Base-by-base conservation (phyloP, 2,888 invertebrate species). In the Argyresthia goedartella region DNA sequence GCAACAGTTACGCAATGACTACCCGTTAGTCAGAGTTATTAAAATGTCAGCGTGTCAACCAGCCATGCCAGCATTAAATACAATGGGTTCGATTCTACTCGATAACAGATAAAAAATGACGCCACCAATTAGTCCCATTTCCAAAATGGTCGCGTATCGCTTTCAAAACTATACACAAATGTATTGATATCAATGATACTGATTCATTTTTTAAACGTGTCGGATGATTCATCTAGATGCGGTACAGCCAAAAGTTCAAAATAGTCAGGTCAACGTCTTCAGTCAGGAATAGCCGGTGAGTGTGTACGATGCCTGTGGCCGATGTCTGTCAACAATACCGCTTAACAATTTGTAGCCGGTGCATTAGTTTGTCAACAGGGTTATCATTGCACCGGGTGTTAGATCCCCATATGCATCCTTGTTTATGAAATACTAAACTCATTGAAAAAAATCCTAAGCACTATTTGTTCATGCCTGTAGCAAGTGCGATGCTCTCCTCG, bases 301-400 rank as follows among this genome's bases (percentile, higher is more conserved):
- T 66, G 67, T 63, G 63, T 67, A 63, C 61, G 62, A 62, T 63
- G 69, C 66, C 71, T 69, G 76, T 81, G 84, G 75, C 66, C 72
- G 67, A 65, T 73, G 74, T 81, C 79, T 78, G 64, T 84, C 81
- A 67, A 69, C 82, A 69, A 39, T 33, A 35, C 48, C 73, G 69
- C 77, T 74, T 69, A 75, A 72, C 73, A 69, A 77, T 76, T 72
- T 69, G 66, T 73, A 73, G 69, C 67, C 15, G 70, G 74, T 73
- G 77, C 81, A 71, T 84, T 77, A 78, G 81, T 71, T 71, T 78
- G 79, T 84, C 82, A 81, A 73, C 79, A 66, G 71, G 72, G 69
- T 76, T 76, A 80, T 84, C 78, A 68, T 76, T 76, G 71, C 66
- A 63, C 64, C 16, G 60, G 59, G 25, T 61, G 57, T 58, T 55